Evolutionary conservation across 2,113 vertebrate genomes (phyloP), one percentile per base, ranked within the genome.

Genomic region (Chinchilla lanigera): DNA sequence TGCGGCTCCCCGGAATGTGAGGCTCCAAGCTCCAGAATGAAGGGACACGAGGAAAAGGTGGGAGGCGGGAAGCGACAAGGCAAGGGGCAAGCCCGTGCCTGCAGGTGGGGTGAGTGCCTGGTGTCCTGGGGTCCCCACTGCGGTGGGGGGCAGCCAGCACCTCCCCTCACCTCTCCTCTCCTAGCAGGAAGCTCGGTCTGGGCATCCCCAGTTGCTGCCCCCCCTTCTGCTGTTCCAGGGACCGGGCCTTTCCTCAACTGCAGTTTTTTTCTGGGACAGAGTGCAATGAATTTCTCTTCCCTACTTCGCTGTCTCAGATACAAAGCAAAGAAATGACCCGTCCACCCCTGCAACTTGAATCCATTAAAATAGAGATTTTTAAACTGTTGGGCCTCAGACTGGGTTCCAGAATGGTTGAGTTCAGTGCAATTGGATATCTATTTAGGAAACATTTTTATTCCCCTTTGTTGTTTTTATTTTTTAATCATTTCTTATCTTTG

Each of bases 311-410:
- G 89, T 97, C 89, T 86, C 54, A 77, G 41, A 60, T 80, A 60
- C 16, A 88, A 94, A 87, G 83, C 67, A 84, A 78, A 93, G 90
- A 82, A 71, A n/a, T 63, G 80, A 92, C 54, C 26, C 50, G 61
- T 87, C 61, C 7, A 8, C 71, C 90, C 56, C n/a, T 60, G 44
- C 28, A 60, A 92, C 47, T 61, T 61, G 50, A 69, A 78, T 71
- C 93, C 56, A 81, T 73, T 91, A 81, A 60, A 93, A 67, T 38
- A 75, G 69, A 95, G 63, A 85, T 91, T 84, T 69, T 89, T 75
- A 81, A 95, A 58, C 35, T 50, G 41, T 60, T 7, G 33, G 94
- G 41, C 52, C 90, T 85, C 86, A 84, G 86, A 86, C 20, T 63
- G 78, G 10, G 75, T 84, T 8, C 3, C 63, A 20, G 38, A 69